A percentile compares a stretch with the other conserved stretches of the same genome.
Conservation (phyloP, 2,797 vertebrate genomes). For the Clarias laeviceps region DNA sequence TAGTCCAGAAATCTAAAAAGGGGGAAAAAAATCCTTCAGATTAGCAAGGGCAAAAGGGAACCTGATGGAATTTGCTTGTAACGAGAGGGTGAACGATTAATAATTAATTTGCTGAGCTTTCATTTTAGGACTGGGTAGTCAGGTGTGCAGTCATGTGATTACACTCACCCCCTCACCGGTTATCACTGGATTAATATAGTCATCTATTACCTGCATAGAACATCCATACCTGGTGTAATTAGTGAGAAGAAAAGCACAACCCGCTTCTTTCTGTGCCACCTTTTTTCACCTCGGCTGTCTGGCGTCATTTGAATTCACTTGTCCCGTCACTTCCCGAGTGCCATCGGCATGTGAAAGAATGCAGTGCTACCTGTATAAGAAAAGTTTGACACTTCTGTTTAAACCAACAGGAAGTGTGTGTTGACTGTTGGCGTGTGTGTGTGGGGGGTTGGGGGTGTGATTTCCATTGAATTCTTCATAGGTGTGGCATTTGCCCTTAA, state of each 20-base stretch:
- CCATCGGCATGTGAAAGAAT: not conserved
- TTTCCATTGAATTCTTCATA: slow-evolving; percentile 30
- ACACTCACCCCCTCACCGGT: not conserved
- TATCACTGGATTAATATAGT: slow-evolving; percentile 1
- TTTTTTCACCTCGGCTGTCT: not conserved
- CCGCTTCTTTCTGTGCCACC: not conserved
- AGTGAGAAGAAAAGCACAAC: not conserved
- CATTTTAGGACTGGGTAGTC: not conserved
- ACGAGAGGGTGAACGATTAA: not conserved
- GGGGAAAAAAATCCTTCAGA: not conserved
- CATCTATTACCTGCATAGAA: not conserved
- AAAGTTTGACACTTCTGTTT: not conserved
- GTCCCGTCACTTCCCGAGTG: not conserved
- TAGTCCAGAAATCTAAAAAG: no score
- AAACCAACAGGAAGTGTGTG: not conserved
- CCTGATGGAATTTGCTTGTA: not conserved
- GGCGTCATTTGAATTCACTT: slow-evolving; percentile 4
- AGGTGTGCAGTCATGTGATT: slow-evolving; percentile 20
- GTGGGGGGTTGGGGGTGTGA: not conserved
- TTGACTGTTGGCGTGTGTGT: not conserved
- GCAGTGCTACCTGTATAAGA: slow-evolving; percentile 14
- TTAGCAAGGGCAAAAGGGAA: not conserved
- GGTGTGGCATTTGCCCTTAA: slow-evolving; percentile 36
- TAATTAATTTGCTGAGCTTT: slow-evolving; percentile 19
- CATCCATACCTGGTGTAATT: not conserved